phyloP scores from a whole-genome alignment of 2,888 invertebrate genomes.

The Prosopocoilus inquinatus region DNA sequence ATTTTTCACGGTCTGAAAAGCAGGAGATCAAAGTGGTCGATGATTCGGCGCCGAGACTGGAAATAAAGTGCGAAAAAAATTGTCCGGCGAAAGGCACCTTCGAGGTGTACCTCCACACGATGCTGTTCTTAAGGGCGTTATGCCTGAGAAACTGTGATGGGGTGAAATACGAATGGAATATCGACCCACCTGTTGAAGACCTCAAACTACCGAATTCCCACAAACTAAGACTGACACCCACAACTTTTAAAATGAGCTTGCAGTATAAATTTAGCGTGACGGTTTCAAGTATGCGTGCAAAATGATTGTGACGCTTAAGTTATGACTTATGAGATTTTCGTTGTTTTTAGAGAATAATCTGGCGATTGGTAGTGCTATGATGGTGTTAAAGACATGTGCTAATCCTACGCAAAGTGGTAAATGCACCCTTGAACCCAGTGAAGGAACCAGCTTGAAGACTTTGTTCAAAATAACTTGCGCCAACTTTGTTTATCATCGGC shows the following conservation, averaged over 20 bases:
- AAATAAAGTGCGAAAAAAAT: constrained; percentile 14
- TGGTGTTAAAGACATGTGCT: neutral
- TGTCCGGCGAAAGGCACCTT: constrained; percentile 3
- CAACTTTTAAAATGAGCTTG: neutral
- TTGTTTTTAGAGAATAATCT: neutral
- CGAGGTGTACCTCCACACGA: neutral
- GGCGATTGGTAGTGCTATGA: neutral
- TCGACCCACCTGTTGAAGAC: neutral
- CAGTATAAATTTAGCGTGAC: constrained; percentile 4
- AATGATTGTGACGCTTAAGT: neutral
- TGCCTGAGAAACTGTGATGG: neutral
- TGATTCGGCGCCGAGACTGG: neutral
- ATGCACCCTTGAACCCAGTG: neutral
- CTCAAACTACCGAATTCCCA: neutral
- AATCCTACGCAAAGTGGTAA: neutral
- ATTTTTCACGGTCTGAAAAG: constrained; percentile 2
- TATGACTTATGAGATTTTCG: neutral
- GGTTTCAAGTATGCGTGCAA: constrained; percentile 1
- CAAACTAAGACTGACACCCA: neutral
- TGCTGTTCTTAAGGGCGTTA: neutral
- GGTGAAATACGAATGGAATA: constrained; percentile 2
- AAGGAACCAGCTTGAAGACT: constrained; percentile 5
- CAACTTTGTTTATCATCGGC: neutral
- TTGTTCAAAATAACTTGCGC: neutral
- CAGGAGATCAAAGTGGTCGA: neutral